phyloP scores from a whole-genome alignment of 2,113 vertebrate species.

The Promerops cafer region DNA sequence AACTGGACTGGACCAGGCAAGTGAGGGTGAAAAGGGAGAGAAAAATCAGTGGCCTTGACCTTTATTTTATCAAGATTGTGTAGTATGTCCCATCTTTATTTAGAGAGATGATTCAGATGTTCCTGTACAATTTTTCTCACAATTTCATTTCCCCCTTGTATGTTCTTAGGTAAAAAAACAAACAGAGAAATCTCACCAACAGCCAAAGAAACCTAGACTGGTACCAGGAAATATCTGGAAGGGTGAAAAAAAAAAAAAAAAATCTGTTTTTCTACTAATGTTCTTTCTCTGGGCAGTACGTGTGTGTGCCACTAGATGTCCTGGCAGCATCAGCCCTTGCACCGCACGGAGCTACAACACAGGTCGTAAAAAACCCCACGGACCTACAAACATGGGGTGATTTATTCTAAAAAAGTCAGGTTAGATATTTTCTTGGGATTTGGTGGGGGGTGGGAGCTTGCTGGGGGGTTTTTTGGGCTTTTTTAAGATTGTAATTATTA shows the following conservation, averaged over 20 bases:
- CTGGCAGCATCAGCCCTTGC: neutral
- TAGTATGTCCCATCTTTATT: neutral
- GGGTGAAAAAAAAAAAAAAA: neutral
- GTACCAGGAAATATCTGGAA: neutral
- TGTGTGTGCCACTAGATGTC: slow-evolving; percentile 23
- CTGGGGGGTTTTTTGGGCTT: accelerated
- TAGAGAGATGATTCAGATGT: neutral
- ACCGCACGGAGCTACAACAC: accelerated
- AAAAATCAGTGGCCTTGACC: neutral
- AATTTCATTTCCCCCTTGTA: neutral
- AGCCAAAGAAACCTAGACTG: neutral
- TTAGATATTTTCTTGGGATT: neutral
- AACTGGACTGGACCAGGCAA: neutral
- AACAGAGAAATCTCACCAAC: neutral
- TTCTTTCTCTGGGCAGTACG: neutral
- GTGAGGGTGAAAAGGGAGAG: neutral
- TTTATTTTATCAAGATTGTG: neutral
- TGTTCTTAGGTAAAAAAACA: neutral
- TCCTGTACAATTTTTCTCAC: neutral
- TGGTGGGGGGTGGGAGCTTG: accelerated
- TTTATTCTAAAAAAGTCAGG: neutral
- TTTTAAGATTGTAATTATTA: neutral
- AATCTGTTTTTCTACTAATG: neutral
- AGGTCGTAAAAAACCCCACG: accelerated
- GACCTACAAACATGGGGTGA: too few relatives aligned